Percentiles rank a stretch among this genome's conserved stretches.
Conservation (phyloP, 2,113 vertebrate genomes). For the Antigone vipio region DNA sequence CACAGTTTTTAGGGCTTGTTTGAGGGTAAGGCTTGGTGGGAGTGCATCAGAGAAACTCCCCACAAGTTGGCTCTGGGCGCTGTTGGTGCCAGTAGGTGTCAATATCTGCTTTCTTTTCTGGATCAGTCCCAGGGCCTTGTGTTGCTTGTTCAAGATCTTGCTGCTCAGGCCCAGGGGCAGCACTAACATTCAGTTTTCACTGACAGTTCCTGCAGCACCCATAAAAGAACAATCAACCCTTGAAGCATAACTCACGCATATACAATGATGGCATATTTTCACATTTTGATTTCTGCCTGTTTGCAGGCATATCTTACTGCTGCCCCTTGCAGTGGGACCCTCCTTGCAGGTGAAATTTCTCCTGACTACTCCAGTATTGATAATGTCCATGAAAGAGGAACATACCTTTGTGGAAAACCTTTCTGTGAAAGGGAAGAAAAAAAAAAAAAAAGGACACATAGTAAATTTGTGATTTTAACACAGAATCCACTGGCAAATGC, state of each 20-base stretch:
- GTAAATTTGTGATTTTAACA: neutral
- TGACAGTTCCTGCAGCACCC: neutral
- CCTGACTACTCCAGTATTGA: neutral
- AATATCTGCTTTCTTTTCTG: neutral
- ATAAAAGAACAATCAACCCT: neutral
- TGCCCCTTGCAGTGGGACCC: neutral
- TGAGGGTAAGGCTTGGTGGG: fast-evolving
- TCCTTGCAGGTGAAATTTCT: neutral
- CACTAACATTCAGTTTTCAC: neutral
- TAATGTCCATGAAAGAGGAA: neutral
- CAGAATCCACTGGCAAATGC: neutral
- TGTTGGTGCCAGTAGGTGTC: neutral
- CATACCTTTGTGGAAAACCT: neutral
- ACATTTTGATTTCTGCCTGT: neutral
- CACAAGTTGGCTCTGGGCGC: neutral
- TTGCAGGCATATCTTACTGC: neutral
- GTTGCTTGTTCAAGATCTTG: neutral
- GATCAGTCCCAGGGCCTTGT: neutral
- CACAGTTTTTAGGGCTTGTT: neutral
- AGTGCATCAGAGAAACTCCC: neutral
- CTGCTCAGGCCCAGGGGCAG: neutral
- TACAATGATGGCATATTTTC: fast-evolving
- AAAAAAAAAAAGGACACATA: neutral
- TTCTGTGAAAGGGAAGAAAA: neutral
- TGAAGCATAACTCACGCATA: neutral